Evolutionary conservation across 2,797 vertebrate genomes (phyloP).

Genomic region (Basileuterus tristriatus): DNA sequence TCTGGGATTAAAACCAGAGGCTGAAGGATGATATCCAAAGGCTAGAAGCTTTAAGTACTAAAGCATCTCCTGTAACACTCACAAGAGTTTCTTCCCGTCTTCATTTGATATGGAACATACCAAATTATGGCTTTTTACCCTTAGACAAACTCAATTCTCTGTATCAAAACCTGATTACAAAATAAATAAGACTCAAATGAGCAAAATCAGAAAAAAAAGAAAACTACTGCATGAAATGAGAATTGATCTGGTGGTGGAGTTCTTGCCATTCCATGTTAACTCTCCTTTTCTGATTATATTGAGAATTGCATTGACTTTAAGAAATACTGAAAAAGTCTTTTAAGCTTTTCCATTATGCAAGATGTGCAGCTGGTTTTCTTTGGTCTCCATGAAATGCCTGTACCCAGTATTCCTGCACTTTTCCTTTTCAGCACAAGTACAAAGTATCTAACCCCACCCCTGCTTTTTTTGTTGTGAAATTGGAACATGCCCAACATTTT

Average conservation of each 20-base stretch:
- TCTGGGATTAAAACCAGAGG: background rate
- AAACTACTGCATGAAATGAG: background rate
- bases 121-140: background rate
- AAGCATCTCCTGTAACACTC: background rate
- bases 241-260: background rate
- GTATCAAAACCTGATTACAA: background rate
- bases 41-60: background rate
- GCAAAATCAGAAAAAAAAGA: background rate
- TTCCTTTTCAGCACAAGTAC: background rate
- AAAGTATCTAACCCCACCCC: background rate
- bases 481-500: conserved; percentile 55
- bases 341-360: background rate
- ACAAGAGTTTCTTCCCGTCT: background rate
- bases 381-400: background rate
- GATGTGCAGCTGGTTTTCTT: background rate
- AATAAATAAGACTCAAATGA: background rate
- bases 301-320: background rate
- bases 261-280: background rate
- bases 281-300: background rate
- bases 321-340: background rate
- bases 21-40: background rate
- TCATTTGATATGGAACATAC: background rate
- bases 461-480: background rate
- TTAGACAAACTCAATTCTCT: background rate
- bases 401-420: background rate